Conservation (phyloP, 2,888 invertebrate species). For the Parascotia fuliginaria region DNA sequence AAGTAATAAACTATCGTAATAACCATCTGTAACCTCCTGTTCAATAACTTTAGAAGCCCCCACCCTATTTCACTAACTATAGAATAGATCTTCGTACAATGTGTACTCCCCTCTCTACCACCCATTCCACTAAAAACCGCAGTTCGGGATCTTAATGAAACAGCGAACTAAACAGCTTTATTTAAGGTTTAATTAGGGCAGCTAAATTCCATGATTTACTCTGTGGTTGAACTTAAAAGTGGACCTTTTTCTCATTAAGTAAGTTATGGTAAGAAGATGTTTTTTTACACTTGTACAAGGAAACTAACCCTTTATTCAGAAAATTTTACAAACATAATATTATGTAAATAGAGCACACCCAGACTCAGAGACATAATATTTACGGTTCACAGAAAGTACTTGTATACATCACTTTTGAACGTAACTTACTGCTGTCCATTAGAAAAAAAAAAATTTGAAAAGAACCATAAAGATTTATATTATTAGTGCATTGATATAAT, state of each 20-base stretch:
- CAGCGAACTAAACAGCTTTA: slow-evolving; percentile 3
- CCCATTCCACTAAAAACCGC: not conserved
- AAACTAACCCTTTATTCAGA: no score
- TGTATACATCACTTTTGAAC: no score
- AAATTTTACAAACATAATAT: no score
- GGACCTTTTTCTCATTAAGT: not conserved
- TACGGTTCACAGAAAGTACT: no score
- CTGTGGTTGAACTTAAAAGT: not conserved
- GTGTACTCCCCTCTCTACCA: not conserved
- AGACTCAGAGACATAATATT: no score
- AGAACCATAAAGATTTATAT: no score
- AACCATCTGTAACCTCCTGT: not conserved
- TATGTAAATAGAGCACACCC: no score
- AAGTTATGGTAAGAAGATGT: no score
- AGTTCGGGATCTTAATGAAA: slow-evolving; percentile 10
- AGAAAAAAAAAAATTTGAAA: no score
- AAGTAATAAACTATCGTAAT: not conserved
- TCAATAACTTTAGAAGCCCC: slow-evolving; percentile 4
- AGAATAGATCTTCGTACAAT: not conserved
- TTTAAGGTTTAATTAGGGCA: slow-evolving; percentile 7
- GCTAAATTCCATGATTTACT: slow-evolving; percentile 5
- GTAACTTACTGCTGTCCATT: no score
- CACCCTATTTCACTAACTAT: not conserved
- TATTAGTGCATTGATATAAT: no score
- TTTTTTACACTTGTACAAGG: no score